phyloP scores from a whole-genome alignment of 1,140 invertebrate species.

The Galendromus occidentalis region DNA sequence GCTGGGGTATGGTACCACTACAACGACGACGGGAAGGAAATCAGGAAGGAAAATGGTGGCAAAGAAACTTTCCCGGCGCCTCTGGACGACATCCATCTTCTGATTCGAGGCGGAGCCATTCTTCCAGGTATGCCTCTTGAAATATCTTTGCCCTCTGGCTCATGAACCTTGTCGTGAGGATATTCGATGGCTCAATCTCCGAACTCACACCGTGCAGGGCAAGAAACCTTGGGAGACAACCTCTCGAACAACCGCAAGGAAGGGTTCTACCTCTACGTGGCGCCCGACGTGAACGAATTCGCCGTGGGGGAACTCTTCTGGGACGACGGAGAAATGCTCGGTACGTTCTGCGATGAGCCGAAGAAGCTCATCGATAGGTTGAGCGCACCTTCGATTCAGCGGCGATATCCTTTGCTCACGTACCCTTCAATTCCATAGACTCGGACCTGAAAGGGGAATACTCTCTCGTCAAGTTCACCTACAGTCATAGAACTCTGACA shows the following conservation, averaged over 20 bases:
- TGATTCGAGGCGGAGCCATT: constrained; percentile 28
- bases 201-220: not conserved
- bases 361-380: too few relatives aligned
- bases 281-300: constrained; percentile 14
- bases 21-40: constrained; percentile 24
- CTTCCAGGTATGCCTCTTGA: constrained; percentile 24
- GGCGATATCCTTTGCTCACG: too few relatives aligned
- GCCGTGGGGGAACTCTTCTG: constrained; percentile 18
- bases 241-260: constrained; percentile 16
- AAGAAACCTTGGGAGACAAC: not conserved
- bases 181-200: not conserved
- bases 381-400: not conserved
- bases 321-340: constrained; percentile 19
- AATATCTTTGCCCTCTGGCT: not conserved
- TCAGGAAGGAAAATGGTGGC: constrained; percentile 9
- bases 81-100: constrained; percentile 24
- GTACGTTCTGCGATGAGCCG: constrained; percentile 14
- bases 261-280: constrained; percentile 16
- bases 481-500: too few relatives aligned
- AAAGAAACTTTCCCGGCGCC: constrained; percentile 1
- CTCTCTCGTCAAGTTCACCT: too few relatives aligned
- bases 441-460: too few relatives aligned
- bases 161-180: not conserved
- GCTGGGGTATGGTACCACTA: constrained; percentile 29
- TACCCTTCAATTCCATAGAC: too few relatives aligned